A percentile compares a stretch with the other conserved stretches of the same genome.
These are phyloP conservation scores for Eulimnadia texana DNA, from an alignment of 1,140 invertebrate genomes.

Conservation along the genomic window DNA sequence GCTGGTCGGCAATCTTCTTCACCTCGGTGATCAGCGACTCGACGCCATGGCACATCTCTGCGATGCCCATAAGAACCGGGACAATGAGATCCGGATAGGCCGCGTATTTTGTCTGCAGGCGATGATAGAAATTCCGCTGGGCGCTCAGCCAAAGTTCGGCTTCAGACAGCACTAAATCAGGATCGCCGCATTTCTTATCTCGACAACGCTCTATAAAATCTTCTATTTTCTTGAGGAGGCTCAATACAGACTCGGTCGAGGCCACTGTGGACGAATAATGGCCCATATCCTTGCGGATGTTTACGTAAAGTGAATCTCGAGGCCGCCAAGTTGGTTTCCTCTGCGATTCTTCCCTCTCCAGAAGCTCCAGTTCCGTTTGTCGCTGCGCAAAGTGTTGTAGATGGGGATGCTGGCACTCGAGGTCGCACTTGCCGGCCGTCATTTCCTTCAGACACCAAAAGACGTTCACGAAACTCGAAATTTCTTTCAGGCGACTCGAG, in stretches of 20 bases:
- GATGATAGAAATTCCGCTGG: conserved; percentile 37
- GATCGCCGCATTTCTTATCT: conserved; percentile 14
- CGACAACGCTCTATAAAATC: conserved; percentile 12
- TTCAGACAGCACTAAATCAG: conserved; percentile 30
- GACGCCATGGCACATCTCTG: conserved; percentile 26
- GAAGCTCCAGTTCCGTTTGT: conserved; percentile 23
- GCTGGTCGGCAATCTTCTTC: conserved; percentile 20
- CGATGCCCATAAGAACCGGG: conserved; percentile 40
- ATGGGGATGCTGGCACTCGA: conserved; percentile 1
- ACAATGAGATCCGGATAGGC: conserved; percentile 50
- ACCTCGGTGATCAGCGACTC: neutral
- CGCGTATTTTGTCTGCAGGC: conserved; percentile 36
- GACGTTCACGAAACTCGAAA: neutral
- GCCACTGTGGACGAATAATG: conserved; percentile 20
- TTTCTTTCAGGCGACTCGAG: neutral
- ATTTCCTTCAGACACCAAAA: conserved; percentile 13
- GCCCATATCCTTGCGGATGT: conserved; percentile 28
- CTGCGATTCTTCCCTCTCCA: conserved; percentile 26
- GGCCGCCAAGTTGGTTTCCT: conserved; percentile 40
- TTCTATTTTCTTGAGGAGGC: conserved; percentile 15
- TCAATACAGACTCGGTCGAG: neutral
- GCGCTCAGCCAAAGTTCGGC: conserved; percentile 40
- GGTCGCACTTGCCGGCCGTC: neutral
- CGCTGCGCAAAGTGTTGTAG: neutral
- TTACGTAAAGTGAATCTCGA: conserved; percentile 34